Conservation (phyloP, 2,113 vertebrate species). For the Chloebia gouldiae region DNA sequence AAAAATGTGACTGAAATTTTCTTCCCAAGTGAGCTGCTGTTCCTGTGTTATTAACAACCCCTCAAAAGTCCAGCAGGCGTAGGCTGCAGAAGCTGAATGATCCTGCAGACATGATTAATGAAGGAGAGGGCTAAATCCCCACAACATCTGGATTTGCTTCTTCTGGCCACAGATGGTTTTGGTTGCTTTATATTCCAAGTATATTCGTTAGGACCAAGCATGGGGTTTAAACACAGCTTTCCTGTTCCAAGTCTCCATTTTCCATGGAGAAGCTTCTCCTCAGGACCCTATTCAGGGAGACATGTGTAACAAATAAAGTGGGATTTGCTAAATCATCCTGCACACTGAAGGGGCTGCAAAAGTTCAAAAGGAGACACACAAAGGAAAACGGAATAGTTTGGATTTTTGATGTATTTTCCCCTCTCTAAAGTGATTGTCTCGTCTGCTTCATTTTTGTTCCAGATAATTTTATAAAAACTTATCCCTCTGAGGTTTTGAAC, state of each 20-base stretch:
- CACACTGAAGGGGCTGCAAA: not conserved
- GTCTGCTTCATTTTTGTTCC: not conserved
- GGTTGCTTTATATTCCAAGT: conserved; percentile 7
- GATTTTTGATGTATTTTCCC: not conserved
- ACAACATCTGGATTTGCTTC: conserved; percentile 46
- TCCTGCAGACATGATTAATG: conserved; percentile 23
- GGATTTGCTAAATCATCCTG: conserved; percentile 2
- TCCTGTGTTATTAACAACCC: not conserved
- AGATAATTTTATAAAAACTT: not conserved
- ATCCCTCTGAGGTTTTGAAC: not conserved
- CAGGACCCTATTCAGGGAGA: not conserved
- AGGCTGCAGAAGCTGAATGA: not conserved
- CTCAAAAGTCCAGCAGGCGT: not conserved
- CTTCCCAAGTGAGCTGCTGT: not conserved
- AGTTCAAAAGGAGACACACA: conserved; percentile 11
- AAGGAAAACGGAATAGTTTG: not conserved
- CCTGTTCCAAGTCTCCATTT: conserved; percentile 47
- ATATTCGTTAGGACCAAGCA: conserved; percentile 24
- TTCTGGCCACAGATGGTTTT: conserved; percentile 48
- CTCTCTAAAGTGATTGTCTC: not conserved
- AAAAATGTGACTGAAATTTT: not conserved
- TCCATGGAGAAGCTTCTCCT: not conserved
- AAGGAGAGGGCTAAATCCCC: conserved; percentile 11
- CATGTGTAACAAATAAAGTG: not conserved
- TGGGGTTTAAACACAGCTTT: conserved; percentile 19